A percentile compares a stretch with the other conserved stretches of the same genome.
These are phyloP conservation scores for Theristicus caerulescens DNA, from an alignment of 2,113 vertebrate genomes.

Conservation along the genomic window DNA sequence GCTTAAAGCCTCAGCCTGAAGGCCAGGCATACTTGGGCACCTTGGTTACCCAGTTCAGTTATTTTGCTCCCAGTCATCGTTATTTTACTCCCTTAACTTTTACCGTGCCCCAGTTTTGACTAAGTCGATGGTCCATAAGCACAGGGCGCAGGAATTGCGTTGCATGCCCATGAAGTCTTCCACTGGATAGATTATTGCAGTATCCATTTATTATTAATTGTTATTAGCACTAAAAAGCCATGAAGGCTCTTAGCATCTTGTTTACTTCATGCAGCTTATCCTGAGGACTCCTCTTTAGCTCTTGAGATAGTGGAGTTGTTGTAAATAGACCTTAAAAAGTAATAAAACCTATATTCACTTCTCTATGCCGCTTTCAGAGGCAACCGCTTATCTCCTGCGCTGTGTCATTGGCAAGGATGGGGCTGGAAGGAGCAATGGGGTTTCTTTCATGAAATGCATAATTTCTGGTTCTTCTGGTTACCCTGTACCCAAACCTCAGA, in stretches of 20 bases:
- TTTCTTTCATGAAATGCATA: background rate
- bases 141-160: background rate
- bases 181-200: background rate
- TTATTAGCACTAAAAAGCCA: constrained; percentile 54
- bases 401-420: background rate
- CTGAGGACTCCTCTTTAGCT: constrained; percentile 21
- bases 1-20: background rate
- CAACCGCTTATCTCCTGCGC: background rate
- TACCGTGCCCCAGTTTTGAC: background rate
- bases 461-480: background rate
- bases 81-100: background rate
- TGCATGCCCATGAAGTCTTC: background rate
- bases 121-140: background rate
- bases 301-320: constrained; percentile 5
- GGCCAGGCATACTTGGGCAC: no score
- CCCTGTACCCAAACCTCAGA: background rate
- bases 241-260: constrained; percentile 56
- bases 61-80: background rate
- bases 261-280: constrained; percentile 34
- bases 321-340: constrained; percentile 42
- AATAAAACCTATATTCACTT: background rate
- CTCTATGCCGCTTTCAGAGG: background rate
- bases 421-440: background rate
- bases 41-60: background rate
- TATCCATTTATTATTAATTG: constrained; percentile 61